These are phyloP conservation scores for Sympetrum striolatum DNA, from an alignment of 2,888 invertebrate species.

Conservation along the genomic window DNA sequence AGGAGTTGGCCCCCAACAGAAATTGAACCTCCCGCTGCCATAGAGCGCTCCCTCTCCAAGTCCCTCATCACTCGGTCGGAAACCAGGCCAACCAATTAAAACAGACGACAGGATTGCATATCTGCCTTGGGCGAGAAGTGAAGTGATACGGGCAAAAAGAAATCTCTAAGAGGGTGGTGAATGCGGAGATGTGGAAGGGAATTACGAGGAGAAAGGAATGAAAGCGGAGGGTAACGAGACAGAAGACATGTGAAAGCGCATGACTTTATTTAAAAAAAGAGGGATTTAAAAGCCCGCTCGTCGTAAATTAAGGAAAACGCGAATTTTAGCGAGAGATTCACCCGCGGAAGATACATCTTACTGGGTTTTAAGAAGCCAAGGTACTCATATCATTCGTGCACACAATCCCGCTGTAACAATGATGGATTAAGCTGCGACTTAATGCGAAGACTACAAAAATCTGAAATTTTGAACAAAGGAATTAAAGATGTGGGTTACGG, in stretches of 20 bases:
- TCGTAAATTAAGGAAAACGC: no score
- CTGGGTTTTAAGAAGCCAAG: no score
- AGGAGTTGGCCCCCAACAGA: background rate
- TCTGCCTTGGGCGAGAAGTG: background rate
- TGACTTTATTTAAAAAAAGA: background rate
- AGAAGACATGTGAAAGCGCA: background rate
- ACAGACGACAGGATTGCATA: background rate
- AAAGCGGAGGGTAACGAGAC: background rate
- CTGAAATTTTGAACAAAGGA: no score
- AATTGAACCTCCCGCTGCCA: background rate
- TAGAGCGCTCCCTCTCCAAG: background rate
- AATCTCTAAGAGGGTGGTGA: background rate
- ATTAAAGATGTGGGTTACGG: no score
- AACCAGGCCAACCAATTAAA: conserved; percentile 27
- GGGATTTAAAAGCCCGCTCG: no score
- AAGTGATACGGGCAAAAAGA: background rate
- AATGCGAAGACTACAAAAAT: no score
- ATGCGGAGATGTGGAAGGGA: background rate
- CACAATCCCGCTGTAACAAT: no score
- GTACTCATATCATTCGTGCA: no score
- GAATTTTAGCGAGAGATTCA: no score
- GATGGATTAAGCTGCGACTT: no score
- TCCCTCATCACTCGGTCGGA: background rate
- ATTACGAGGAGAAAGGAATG: background rate
- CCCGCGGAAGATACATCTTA: no score